Conservation (phyloP, 2,113 vertebrate genomes). For the Hippopotamus amphibius region DNA sequence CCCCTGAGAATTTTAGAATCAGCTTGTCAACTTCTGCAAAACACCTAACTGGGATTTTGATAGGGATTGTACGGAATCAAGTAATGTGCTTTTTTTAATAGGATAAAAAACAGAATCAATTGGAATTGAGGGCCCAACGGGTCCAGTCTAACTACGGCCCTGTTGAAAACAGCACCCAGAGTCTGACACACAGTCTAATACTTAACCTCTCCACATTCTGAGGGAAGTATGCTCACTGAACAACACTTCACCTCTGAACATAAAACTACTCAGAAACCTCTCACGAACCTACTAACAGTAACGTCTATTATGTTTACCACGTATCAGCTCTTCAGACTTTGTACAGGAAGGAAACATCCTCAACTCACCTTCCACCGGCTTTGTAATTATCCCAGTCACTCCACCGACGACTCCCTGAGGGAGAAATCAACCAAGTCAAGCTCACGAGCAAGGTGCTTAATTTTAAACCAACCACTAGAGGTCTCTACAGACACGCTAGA, state of each 20-base stretch:
- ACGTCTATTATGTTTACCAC: not conserved
- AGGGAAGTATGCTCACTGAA: not conserved
- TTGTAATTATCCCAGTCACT: conserved; percentile 97
- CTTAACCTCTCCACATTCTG: not conserved
- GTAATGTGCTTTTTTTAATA: not conserved
- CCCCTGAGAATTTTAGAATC: not conserved
- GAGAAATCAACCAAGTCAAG: conserved; percentile 46
- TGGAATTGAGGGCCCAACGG: not conserved
- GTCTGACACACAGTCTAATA: not conserved
- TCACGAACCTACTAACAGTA: not conserved
- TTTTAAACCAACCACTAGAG: conserved; percentile 41
- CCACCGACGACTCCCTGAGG: conserved; percentile 96
- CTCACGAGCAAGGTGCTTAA: not conserved
- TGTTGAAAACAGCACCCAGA: conserved; percentile 30
- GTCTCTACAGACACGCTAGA: conserved; percentile 24
- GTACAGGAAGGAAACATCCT: not conserved
- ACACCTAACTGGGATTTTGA: conserved; percentile 8
- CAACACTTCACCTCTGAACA: not conserved
- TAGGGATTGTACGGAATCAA: not conserved
- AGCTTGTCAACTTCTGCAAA: not conserved
- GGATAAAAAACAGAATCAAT: not conserved
- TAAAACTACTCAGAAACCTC: not conserved
- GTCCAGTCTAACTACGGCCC: not conserved
- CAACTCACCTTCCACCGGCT: conserved; percentile 95
- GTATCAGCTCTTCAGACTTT: not conserved